phyloP scores from a whole-genome alignment of 2,888 invertebrate genomes.

The Brachyptera putata region DNA sequence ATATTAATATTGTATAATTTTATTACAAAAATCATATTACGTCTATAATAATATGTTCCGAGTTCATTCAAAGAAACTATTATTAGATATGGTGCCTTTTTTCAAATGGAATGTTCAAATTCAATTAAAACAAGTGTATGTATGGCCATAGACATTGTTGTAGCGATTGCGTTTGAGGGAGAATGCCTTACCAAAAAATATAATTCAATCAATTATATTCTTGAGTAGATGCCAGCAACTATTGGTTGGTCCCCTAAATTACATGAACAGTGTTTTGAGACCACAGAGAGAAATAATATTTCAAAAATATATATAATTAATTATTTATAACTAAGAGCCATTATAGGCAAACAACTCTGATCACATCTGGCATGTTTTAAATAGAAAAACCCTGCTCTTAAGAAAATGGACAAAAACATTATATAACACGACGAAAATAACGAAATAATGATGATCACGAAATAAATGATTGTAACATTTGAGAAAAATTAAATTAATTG shows the following conservation, averaged over 20 bases:
- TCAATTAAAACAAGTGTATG: too few relatives aligned
- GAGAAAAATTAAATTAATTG: not conserved
- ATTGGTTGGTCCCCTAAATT: slow-evolving; percentile 11
- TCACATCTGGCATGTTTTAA: slow-evolving; percentile 18
- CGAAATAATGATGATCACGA: not conserved
- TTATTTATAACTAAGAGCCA: slow-evolving; percentile 20
- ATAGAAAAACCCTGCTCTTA: not conserved
- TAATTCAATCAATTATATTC: too few relatives aligned
- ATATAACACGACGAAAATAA: not conserved
- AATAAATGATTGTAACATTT: not conserved
- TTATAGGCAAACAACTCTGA: slow-evolving; percentile 21
- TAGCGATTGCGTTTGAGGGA: too few relatives aligned
- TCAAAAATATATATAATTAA: slow-evolving; percentile 20
- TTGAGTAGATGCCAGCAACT: too few relatives aligned
- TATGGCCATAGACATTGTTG: too few relatives aligned
- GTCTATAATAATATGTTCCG: too few relatives aligned
- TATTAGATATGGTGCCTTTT: too few relatives aligned
- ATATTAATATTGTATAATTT: too few relatives aligned
- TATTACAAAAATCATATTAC: too few relatives aligned
- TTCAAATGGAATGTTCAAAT: too few relatives aligned
- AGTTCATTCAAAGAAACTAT: too few relatives aligned
- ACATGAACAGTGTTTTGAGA: slow-evolving; percentile 11
- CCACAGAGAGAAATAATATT: slow-evolving; percentile 20
- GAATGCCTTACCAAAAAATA: too few relatives aligned
- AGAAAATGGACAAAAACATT: not conserved